Evolutionary conservation across 2,113 vertebrate species (phyloP).

Genomic region (Lontra canadensis): DNA sequence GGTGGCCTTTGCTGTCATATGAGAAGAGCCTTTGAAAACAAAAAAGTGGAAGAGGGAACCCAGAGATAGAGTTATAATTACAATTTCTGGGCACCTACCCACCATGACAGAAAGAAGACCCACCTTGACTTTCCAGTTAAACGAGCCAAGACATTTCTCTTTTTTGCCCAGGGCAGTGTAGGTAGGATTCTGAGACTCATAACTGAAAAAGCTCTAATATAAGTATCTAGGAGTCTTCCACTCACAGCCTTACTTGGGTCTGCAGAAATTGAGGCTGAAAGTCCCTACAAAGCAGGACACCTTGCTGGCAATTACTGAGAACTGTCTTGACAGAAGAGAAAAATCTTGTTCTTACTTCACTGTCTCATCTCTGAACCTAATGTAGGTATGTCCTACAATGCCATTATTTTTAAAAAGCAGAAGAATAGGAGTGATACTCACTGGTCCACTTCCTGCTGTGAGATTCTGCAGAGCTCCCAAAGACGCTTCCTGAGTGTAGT

Average conservation of each 20-base stretch:
- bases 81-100: not conserved
- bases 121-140: not conserved
- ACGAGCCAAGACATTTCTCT: not conserved
- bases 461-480: constrained; percentile 96
- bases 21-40: not conserved
- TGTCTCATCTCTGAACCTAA: not conserved
- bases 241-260: not conserved
- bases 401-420: not conserved
- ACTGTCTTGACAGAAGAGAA: not conserved
- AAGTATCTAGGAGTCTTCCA: not conserved
- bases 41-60: not conserved
- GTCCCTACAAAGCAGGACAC: not conserved
- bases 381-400: not conserved
- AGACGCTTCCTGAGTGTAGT: constrained; percentile 91
- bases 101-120: not conserved
- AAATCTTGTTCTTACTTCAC: not conserved
- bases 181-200: not conserved
- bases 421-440: constrained; percentile 78
- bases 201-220: not conserved
- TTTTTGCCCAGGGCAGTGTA: not conserved
- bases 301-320: not conserved
- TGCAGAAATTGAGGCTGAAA: not conserved
- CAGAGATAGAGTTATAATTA: not conserved
- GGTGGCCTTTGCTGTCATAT: not conserved
- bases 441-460: constrained; percentile 90